Base-by-base conservation (phyloP, 2,888 invertebrate species). In the Achlya flavicornis region DNA sequence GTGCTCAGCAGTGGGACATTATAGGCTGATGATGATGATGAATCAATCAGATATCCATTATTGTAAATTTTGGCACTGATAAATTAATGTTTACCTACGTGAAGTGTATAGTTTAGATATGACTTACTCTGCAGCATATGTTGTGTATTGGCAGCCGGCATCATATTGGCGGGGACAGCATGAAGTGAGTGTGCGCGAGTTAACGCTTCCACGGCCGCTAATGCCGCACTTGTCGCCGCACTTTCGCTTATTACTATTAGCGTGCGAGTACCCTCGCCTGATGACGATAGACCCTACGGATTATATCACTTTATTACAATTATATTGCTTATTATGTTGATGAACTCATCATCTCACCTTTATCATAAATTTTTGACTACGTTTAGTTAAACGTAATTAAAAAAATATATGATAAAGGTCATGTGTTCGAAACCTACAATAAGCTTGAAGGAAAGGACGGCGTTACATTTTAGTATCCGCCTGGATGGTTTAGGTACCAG, bases 161-260 rank as follows among this genome's bases (percentile, higher is more conserved):
- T 65, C 63, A 89, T 68, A 5, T 63, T 67, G 0, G 78, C 59
- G 14, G 89, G 88, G 58, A 88, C 68, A 4, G 83, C 81, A 68
- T 82, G 80, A 59, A 74, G 41, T 3, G 73, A 69, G 63, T 75
- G 78, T 16, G 86, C 88, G 61, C 80, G 71, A 2, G 78, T 73
- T 60, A 88, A 69, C 0, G 89, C 89, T 65, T 93, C 92, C 0
- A 90, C 58, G 16, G 74, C 70, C 3, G 88, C 75, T 35, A 92
- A 78, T 33, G 77, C 71, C 0, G 64, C 46, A n/a, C 12, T 38
- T 5, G 65, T 65, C 4, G 72, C 81, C 1, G 84, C 87, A 1
- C 82, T 69, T 68, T 83, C 89, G 10, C 78, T 38, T 46, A 90
- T 65, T 4, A 89, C 48, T 2, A 83, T 68, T 7, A 90, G 63